Percentiles rank a stretch among this genome's conserved stretches.
Conservation (phyloP, 2,797 vertebrate genomes). For the Fundulus diaphanus region DNA sequence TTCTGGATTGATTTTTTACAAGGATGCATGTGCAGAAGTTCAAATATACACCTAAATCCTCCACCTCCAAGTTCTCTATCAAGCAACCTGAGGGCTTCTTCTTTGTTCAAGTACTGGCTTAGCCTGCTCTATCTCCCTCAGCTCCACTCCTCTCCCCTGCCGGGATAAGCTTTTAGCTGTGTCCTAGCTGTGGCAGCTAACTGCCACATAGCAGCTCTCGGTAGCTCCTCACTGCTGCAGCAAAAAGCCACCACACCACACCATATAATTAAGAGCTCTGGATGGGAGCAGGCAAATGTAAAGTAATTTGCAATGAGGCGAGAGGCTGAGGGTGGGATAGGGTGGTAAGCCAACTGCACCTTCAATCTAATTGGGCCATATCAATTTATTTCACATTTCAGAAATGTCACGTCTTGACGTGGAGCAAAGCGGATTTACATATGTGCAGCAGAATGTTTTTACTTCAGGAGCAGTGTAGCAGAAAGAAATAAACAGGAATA, state of each 20-base stretch:
- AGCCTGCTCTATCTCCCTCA: constrained; percentile 24
- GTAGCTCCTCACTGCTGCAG: constrained; percentile 63
- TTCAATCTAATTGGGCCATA: constrained; percentile 67
- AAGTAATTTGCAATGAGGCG: constrained; percentile 67
- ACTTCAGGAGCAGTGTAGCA: constrained; percentile 37
- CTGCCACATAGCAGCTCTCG: constrained; percentile 46
- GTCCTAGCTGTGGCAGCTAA: constrained; percentile 52
- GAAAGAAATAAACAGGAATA: constrained; percentile 56
- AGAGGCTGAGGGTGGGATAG: constrained; percentile 31
- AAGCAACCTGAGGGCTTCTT: constrained; percentile 6
- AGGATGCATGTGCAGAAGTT: background rate
- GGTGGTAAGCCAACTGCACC: constrained; percentile 21
- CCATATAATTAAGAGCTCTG: constrained; percentile 68
- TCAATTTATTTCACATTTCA: constrained; percentile 74
- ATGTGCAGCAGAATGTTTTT: constrained; percentile 39
- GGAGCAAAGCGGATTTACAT: constrained; percentile 66
- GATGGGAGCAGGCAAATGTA: constrained; percentile 59
- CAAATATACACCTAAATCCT: constrained; percentile 3
- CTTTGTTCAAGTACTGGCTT: constrained; percentile 41
- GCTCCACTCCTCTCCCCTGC: constrained; percentile 39
- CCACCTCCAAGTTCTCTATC: constrained; percentile 21
- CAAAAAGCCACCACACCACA: constrained; percentile 66
- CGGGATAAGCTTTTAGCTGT: constrained; percentile 71
- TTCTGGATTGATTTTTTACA: background rate
- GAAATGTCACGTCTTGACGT: constrained; percentile 69